Percentiles rank a stretch among this genome's conserved stretches.
Evolutionary conservation across 37 sponge, comb jelly and placozoan species (phyloP).

Genomic region (Chondrosia reniformis): DNA sequence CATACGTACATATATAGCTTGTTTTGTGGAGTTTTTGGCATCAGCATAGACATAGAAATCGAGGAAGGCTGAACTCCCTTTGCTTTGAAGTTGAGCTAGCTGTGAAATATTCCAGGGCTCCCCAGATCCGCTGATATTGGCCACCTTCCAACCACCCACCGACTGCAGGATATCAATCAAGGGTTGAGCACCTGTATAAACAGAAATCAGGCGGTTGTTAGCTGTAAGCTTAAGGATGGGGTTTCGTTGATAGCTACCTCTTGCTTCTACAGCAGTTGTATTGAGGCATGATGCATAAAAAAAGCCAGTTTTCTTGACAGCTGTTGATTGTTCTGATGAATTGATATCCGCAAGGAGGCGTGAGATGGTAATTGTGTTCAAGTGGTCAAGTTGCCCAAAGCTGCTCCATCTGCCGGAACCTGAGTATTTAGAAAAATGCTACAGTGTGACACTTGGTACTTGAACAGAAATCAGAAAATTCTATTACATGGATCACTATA

Average conservation of each 20-base stretch:
- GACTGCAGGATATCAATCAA: constrained; percentile 15
- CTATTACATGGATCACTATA: too few species aligned
- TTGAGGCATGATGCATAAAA: constrained; percentile 44
- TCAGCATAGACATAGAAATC: neutral
- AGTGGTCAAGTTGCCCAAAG: neutral
- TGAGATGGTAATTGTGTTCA: neutral
- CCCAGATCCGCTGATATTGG: neutral
- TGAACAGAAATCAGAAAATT: too few species aligned
- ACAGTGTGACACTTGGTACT: too few species aligned
- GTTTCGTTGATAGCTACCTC: constrained; percentile 11
- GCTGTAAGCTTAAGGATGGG: neutral
- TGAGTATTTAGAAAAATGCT: too few species aligned
- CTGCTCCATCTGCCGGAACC: neutral
- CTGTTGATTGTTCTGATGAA: neutral
- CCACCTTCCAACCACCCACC: constrained; percentile 33
- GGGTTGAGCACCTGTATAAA: neutral
- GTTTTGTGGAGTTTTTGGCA: neutral
- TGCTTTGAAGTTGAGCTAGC: neutral
- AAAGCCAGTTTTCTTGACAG: constrained; percentile 19
- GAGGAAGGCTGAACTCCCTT: neutral
- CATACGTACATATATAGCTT: neutral
- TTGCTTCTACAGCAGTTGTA: constrained; percentile 11
- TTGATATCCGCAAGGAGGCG: neutral
- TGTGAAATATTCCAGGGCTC: neutral
- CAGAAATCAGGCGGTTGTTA: neutral